Conservation (phyloP, 1,140 invertebrate genomes). For the Archivesica marissinica region DNA sequence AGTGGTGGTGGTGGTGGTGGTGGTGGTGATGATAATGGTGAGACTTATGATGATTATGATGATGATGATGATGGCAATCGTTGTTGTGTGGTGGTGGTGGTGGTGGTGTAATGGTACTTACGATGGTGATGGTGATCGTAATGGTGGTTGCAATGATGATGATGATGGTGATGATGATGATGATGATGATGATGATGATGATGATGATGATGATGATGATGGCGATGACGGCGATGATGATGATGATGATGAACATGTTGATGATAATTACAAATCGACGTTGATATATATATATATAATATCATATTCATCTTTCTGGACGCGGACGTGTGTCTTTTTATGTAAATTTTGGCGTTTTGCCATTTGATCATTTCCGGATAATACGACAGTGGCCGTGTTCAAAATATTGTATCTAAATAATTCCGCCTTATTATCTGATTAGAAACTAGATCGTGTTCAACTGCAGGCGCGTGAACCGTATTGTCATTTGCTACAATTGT, state of each 20-base stretch:
- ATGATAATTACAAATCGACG: too few relatives aligned
- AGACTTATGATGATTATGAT: too few relatives aligned
- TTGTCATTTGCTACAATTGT: conserved; percentile 60
- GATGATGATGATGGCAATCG: too few relatives aligned
- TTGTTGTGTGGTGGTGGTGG: too few relatives aligned
- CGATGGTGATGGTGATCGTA: conserved; percentile 46
- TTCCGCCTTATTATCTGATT: conserved; percentile 53
- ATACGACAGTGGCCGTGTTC: background rate
- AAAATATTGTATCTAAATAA: conserved; percentile 32
- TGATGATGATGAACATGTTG: background rate
- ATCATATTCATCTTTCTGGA: too few relatives aligned
- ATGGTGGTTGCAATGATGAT: too few relatives aligned
- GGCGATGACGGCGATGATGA: conserved; percentile 5
- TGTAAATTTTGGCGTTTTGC: conserved; percentile 19
- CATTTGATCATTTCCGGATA: conserved; percentile 26
- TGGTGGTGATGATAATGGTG: too few relatives aligned
- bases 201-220: conserved; percentile 50
- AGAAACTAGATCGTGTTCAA: conserved; percentile 46
- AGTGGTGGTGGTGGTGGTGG: conserved; percentile 1
- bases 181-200: conserved; percentile 56
- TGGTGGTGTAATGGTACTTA: conserved; percentile 5
- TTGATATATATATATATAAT: too few relatives aligned
- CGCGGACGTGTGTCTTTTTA: background rate
- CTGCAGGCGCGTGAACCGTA: conserved; percentile 37
- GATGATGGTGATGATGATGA: conserved; percentile 56